Evolutionary conservation across 2,888 invertebrate genomes (phyloP), one percentile per base, ranked within the genome.

Genomic region (Mayetiola destructor): DNA sequence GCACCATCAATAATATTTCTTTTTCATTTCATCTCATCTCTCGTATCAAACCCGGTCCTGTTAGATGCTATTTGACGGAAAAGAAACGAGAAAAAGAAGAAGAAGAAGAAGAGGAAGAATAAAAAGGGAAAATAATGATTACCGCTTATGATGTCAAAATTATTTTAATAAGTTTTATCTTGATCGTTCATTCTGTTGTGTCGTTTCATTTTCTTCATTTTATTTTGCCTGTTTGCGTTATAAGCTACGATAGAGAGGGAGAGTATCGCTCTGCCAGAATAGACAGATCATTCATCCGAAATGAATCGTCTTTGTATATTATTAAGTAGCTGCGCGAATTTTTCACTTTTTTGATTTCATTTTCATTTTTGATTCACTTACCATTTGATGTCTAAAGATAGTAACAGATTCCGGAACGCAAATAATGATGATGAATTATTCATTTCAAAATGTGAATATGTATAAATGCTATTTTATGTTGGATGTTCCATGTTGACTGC

Each of bases 141-240:
- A 40, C 40, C 8, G 48, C 29, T 48, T 48, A 27, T 48, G 27
- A 48, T 48, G 48, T 27, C 48, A 48, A 48, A 48, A 27, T 48
- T 27, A 48, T 48, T 48, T 42, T 27, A 48, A 48, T 48, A n/a
- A 48, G 27, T 48, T 48, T 27, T 48, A 48, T 48, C 48, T 27
- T 23, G 27, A 48, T 48, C 27, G 32, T 27, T 27, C 27, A n/a
- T 48, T 27, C n/a, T 16, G 27, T 48, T 48, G 27, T 27, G 27
- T 48, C 23, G 48, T 27, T 48, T n/a, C n/a, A n/a, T n/a, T n/a
- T n/a, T n/a, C n/a, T n/a, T n/a, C n/a, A n/a, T n/a, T n/a, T n/a
- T n/a, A n/a, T n/a, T n/a, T n/a, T n/a, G n/a, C n/a, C n/a, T n/a
- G n/a, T n/a, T n/a, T n/a, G n/a, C n/a, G n/a, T n/a, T n/a, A n/a